Base-by-base conservation (phyloP, 64 coral and sea anemone genomes). In the Pocillopora verrucosa region DNA sequence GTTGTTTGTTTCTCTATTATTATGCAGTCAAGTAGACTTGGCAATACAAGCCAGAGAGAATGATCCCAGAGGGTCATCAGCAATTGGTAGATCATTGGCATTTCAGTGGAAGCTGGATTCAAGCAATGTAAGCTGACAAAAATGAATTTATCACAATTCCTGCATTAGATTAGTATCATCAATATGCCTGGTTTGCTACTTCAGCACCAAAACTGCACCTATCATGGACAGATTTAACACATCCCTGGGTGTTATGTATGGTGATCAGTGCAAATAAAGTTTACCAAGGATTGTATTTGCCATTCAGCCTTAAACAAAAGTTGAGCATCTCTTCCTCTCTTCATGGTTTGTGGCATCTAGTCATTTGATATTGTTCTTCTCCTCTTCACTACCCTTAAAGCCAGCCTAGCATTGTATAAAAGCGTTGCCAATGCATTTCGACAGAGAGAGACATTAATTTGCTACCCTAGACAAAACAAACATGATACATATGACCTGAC, bases 211-310 rank as follows among this genome's bases (percentile, higher is more conserved):
- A 37, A 81, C 65, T 61, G 38, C 16, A 58, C 10, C 35, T 57
- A 60, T 26, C 14, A 13, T 36, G 14, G 26, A 61, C 24, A 12
- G 59, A 64, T 16, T 2, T 16, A 36, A 36, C 56, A n/a, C 59
- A 62, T 22, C 56, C 22, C 20, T 60, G 38, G 34, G 75, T 76
- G 75, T 56, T 77, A 19, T 70, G 22, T 77, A 15, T 77, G 57
- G 19, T 79, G 9, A 36, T 60, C 61, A 81, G 79, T 81, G 59
- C 60, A 61, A 81, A 81, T 81, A 64, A 81, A 81, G 79, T 81
- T 20, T 70, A 11, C n/a, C 20, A 13, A 58, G 38, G 77, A 58
- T 79, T 59, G 57, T 24, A 15, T 11, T 12, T 9, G 56, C 12
- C 56, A 79, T 58, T 57, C 56, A 26, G 4, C 57, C 14, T 24